Percentiles rank a stretch among this genome's conserved stretches.
phyloP scores from a whole-genome alignment of 2,888 invertebrate species.

The Mimumesa dahlbomi region DNA sequence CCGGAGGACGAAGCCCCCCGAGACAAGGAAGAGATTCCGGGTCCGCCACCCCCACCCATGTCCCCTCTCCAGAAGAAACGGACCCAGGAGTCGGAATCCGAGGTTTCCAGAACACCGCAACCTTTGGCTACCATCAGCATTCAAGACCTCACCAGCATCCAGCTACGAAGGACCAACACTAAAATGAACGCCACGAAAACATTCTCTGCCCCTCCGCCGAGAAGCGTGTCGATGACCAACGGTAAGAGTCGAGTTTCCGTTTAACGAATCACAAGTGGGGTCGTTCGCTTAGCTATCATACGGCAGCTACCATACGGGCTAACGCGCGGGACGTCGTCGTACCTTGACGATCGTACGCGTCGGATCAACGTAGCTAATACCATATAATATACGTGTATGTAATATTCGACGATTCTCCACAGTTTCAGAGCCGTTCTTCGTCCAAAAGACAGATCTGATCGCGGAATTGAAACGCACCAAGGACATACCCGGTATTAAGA shows the following conservation, averaged over 20 bases:
- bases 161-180: constrained; percentile 86
- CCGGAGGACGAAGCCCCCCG: constrained; percentile 22
- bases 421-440: constrained; percentile 86
- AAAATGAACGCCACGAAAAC: constrained; percentile 90
- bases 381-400: too few relatives aligned
- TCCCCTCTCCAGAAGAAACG: constrained; percentile 56
- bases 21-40: constrained; percentile 69
- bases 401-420: too few relatives aligned
- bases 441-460: constrained; percentile 92
- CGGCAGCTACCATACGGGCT: too few relatives aligned
- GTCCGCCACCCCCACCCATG: constrained; percentile 82
- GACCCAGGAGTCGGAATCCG: constrained; percentile 70
- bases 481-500: constrained; percentile 96
- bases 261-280: too few relatives aligned
- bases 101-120: constrained; percentile 83
- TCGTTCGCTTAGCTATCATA: too few relatives aligned
- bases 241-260: constrained; percentile 58
- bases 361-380: too few relatives aligned
- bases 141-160: constrained; percentile 92
- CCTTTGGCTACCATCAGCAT: constrained; percentile 93
- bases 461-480: constrained; percentile 96
- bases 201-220: constrained; percentile 89
- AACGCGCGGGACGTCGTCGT: too few relatives aligned
- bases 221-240: constrained; percentile 86
- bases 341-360: background rate